Percentiles rank a stretch among this genome's conserved stretches.
Conservation (phyloP, 2,113 vertebrate genomes). For the Pterocles gutturalis region DNA sequence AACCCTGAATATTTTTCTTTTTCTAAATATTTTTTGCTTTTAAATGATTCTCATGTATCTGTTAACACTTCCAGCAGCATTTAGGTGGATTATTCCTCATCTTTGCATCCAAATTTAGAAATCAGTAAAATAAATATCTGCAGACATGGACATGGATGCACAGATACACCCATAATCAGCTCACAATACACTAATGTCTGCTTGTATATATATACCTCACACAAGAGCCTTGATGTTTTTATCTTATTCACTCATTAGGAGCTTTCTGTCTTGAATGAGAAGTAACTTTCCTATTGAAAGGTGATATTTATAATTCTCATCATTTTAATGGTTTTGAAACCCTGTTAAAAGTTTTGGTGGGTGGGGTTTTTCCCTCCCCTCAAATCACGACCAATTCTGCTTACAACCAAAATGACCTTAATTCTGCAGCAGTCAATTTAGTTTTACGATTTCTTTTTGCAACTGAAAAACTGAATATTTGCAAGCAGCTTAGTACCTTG, state of each 20-base stretch:
- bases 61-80: neutral
- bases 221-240: neutral
- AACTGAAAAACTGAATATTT: neutral
- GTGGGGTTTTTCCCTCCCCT: rapidly evolving
- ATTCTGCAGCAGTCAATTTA: neutral
- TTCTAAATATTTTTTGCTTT: rapidly evolving
- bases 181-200: slow-evolving; percentile 2
- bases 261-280: neutral
- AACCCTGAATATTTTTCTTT: neutral
- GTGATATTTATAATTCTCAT: neutral
- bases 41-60: neutral
- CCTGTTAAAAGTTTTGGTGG: neutral
- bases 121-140: slow-evolving; percentile 19
- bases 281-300: slow-evolving; percentile 1
- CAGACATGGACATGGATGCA: neutral
- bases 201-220: neutral
- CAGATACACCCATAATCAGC: neutral
- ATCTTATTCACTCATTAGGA: neutral
- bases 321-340: neutral
- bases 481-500: neutral
- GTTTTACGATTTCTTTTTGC: neutral
- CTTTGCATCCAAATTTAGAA: slow-evolving; percentile 27
- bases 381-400: neutral
- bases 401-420: neutral
- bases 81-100: slow-evolving; percentile 20